Percentiles rank a stretch among this genome's conserved stretches.
Conservation (phyloP, 2,113 vertebrate species). For the Sapajus apella region DNA sequence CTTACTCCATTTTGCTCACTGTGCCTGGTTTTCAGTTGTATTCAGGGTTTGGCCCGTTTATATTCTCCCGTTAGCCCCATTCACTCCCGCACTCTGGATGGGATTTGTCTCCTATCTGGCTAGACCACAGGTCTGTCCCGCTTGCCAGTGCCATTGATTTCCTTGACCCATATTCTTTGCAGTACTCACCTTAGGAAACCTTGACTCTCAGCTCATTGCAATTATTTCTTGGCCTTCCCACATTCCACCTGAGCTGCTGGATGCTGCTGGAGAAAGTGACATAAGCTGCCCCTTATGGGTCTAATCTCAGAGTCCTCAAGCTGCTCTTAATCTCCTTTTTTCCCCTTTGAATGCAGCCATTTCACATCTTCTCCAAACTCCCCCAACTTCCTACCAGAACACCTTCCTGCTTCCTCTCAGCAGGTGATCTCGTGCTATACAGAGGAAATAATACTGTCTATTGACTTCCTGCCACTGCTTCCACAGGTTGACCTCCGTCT, state of each 20-base stretch:
- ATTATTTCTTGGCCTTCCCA: no score
- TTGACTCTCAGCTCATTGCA: background rate
- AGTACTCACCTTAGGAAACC: background rate
- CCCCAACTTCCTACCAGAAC: background rate
- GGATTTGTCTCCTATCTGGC: background rate
- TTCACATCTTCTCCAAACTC: background rate
- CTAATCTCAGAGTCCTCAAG: background rate
- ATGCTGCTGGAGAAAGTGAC: background rate
- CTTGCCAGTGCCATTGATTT: background rate
- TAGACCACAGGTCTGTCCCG: background rate
- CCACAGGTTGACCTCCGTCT: background rate
- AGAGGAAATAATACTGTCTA: background rate
- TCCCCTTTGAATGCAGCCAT: background rate
- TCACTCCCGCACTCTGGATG: background rate
- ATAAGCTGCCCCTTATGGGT: background rate
- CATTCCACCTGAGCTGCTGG: background rate
- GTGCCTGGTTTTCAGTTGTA: background rate
- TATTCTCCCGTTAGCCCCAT: background rate
- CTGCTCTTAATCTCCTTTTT: background rate
- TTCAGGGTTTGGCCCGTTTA: background rate
- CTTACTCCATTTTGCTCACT: background rate
- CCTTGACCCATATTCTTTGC: background rate
- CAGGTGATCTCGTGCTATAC: background rate
- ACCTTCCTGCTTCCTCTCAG: background rate
- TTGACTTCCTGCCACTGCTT: background rate